These are phyloP conservation scores for Tridacna gigas DNA, from an alignment of 2,888 invertebrate species.

Conservation along the genomic window DNA sequence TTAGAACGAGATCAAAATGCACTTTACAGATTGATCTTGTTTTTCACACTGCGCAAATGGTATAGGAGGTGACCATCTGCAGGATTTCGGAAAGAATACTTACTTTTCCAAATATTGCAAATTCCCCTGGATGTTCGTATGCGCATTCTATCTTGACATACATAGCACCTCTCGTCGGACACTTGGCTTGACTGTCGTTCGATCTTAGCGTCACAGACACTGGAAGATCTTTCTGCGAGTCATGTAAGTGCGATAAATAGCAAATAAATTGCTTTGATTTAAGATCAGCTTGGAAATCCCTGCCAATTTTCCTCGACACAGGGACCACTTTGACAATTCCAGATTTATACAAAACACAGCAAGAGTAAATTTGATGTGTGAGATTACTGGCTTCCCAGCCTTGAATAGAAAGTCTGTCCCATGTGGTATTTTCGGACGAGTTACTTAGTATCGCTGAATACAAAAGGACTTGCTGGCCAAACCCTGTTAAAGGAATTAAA, in stretches of 20 bases:
- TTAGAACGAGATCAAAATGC: too few species aligned
- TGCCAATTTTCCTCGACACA: too few species aligned
- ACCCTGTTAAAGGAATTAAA: too few species aligned
- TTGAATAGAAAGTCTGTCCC: slow-evolving; percentile 13
- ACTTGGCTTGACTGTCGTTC: background rate
- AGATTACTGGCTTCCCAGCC: background rate
- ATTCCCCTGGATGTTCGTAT: background rate
- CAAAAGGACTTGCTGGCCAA: background rate
- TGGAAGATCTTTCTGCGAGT: too few species aligned
- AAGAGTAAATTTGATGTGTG: background rate
- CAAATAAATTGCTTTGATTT: slow-evolving; percentile 1
- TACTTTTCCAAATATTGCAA: slow-evolving; percentile 6
- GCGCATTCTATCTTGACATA: slow-evolving; percentile 13
- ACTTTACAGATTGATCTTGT: too few species aligned
- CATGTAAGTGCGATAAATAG: background rate
- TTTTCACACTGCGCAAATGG: too few species aligned
- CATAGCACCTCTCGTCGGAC: background rate
- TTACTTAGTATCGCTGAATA: slow-evolving; percentile 5
- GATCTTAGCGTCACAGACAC: too few species aligned
- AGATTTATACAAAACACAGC: background rate
- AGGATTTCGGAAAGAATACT: too few species aligned
- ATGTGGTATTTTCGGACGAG: background rate
- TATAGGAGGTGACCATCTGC: too few species aligned
- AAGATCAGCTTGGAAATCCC: background rate
- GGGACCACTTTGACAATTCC: background rate